A percentile compares a stretch with the other conserved stretches of the same genome.
phyloP scores from a whole-genome alignment of 2,797 vertebrate species.

The Orestias chungarensis region DNA sequence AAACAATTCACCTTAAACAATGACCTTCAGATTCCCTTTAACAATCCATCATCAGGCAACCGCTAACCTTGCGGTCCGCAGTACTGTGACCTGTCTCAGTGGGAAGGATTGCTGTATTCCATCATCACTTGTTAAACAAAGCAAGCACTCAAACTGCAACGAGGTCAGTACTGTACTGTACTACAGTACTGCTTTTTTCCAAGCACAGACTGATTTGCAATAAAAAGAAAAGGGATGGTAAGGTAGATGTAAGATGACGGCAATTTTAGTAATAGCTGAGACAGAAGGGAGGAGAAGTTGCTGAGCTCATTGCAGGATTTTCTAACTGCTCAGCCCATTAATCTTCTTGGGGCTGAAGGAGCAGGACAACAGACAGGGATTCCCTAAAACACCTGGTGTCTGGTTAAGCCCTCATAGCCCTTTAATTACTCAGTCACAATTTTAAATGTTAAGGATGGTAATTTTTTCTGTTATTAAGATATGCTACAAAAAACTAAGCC shows the following conservation, averaged over 20 bases:
- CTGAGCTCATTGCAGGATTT: constrained; percentile 45
- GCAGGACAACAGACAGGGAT: constrained; percentile 17
- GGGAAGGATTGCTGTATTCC: constrained; percentile 11
- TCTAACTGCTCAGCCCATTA: constrained; percentile 41
- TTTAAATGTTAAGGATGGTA: not conserved
- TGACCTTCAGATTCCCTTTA: not conserved
- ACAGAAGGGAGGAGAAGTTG: constrained; percentile 7
- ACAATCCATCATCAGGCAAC: constrained; percentile 23
- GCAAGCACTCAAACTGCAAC: constrained; percentile 24
- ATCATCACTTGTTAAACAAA: constrained; percentile 36
- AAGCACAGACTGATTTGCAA: constrained; percentile 30
- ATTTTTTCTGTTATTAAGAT: constrained; percentile 7
- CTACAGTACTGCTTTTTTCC: too few relatives aligned
- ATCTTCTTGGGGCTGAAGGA: constrained; percentile 42
- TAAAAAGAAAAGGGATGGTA: constrained; percentile 18
- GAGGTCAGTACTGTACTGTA: constrained; percentile 44
- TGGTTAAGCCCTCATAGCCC: not conserved
- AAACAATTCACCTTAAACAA: not conserved
- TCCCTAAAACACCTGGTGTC: constrained; percentile 8
- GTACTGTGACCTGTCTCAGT: constrained; percentile 18
- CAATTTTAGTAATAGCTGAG: constrained; percentile 7
- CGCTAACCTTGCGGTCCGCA: constrained; percentile 10
- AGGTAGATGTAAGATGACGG: constrained; percentile 15
- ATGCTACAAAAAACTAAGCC: not conserved
- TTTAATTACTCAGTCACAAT: constrained; percentile 9